A percentile compares a stretch with the other conserved stretches of the same genome.
These are phyloP conservation scores for Sinodicranocentrus sp. DNA, from an alignment of 2,888 invertebrate genomes.

Conservation along the genomic window DNA sequence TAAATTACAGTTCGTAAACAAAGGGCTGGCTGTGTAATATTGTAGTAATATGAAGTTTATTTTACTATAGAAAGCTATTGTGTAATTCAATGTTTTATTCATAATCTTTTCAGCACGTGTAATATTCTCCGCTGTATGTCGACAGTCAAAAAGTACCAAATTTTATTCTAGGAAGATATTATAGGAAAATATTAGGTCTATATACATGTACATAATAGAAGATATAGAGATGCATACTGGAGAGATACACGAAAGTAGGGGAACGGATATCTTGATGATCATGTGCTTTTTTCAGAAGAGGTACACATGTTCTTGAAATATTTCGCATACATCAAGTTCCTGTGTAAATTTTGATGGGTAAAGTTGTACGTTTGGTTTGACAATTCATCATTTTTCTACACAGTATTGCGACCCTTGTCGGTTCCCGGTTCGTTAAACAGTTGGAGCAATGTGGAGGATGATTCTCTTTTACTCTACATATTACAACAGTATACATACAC, in stretches of 20 bases:
- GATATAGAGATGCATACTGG: too few species aligned
- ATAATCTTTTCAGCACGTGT: conserved; percentile 35
- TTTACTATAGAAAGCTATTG: too few species aligned
- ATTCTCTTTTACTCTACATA: conserved; percentile 5
- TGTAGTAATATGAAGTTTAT: too few species aligned
- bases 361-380: conserved; percentile 50
- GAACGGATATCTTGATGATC: too few species aligned
- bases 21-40: too few species aligned
- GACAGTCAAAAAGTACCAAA: too few species aligned
- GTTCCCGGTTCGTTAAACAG: conserved; percentile 60
- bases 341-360: conserved; percentile 55
- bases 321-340: conserved; percentile 62
- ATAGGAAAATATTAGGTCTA: too few species aligned
- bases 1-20: too few species aligned
- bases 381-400: conserved; percentile 54
- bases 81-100: conserved; percentile 27
- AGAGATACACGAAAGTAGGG: too few species aligned
- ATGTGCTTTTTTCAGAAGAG: conserved; percentile 29
- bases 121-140: conserved; percentile 18
- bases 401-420: conserved; percentile 26
- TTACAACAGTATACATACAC: not conserved
- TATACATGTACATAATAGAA: too few species aligned
- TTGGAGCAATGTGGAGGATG: conserved; percentile 11
- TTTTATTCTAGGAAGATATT: too few species aligned
- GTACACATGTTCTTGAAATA: conserved; percentile 49